Conservation (phyloP, 2,797 vertebrate species). For the Micrastur ruficollis region DNA sequence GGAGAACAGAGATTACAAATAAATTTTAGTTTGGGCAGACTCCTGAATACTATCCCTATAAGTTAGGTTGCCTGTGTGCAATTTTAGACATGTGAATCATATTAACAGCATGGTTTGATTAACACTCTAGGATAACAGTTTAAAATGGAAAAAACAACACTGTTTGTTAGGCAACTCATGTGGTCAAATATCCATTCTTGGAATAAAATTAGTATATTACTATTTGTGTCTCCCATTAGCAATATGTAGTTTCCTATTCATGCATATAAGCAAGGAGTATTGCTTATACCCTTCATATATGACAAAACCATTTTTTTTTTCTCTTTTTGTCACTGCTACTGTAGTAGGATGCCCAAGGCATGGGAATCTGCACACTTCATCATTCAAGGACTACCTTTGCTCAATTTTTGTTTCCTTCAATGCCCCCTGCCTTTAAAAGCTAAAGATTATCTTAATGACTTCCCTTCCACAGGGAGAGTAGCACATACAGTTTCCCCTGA, state of each 20-base stretch:
- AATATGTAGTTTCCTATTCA: neutral
- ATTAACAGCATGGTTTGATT: neutral
- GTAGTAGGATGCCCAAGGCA: slow-evolving; percentile 14
- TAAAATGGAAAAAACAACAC: neutral
- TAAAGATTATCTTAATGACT: slow-evolving; percentile 42
- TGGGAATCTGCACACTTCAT: slow-evolving; percentile 27
- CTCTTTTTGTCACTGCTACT: neutral
- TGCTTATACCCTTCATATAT: neutral
- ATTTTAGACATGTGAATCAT: neutral
- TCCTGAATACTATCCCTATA: neutral
- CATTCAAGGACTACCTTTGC: slow-evolving; percentile 34
- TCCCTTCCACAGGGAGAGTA: slow-evolving; percentile 21
- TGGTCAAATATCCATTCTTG: neutral
- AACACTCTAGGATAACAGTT: neutral
- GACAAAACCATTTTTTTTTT: neutral
- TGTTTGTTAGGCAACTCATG: neutral
- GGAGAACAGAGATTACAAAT: neutral
- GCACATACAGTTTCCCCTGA: neutral
- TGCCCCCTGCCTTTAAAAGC: slow-evolving; percentile 26
- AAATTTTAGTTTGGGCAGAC: neutral
- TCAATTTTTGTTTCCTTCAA: slow-evolving; percentile 34
- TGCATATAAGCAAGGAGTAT: neutral
- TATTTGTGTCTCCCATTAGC: neutral
- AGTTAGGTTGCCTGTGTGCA: neutral
- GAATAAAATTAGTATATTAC: neutral